Conservation (phyloP, 1,140 invertebrate species). For the Bombus cullumanus region DNA sequence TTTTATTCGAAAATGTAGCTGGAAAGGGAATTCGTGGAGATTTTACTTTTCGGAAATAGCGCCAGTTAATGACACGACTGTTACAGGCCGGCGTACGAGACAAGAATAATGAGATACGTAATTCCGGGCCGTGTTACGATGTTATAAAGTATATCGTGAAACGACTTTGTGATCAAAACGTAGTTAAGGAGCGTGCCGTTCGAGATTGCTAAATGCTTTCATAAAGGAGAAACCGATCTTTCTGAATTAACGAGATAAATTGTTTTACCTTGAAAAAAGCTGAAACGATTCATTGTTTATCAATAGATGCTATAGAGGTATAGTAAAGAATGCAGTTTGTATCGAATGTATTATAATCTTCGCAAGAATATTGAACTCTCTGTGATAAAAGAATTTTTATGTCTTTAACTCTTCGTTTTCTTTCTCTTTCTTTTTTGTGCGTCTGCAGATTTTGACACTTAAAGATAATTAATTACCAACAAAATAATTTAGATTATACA, state of each 20-base stretch:
- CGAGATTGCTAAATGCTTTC: conserved; percentile 37
- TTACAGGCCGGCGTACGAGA: conserved; percentile 26
- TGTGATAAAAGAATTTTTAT: too few species aligned
- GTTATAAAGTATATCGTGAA: conserved; percentile 45
- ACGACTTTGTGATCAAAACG: conserved; percentile 33
- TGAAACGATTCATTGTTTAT: background rate
- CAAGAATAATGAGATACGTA: conserved; percentile 42
- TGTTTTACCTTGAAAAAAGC: background rate
- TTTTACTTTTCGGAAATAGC: conserved; percentile 13
- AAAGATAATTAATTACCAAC: too few species aligned
- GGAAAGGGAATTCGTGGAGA: background rate
- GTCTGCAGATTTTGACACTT: too few species aligned
- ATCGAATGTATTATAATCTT: too few species aligned
- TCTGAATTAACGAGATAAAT: conserved; percentile 20
- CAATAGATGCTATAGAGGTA: background rate
- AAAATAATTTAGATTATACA: too few species aligned
- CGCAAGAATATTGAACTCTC: too few species aligned
- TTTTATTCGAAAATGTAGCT: background rate
- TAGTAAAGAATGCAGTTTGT: too few species aligned
- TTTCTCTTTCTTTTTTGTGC: too few species aligned
- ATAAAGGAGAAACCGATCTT: conserved; percentile 36
- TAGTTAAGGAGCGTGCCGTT: conserved; percentile 36
- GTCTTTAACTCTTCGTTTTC: too few species aligned
- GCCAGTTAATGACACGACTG: conserved; percentile 35
- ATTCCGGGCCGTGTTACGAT: conserved; percentile 25